Evolutionary conservation across 2,888 invertebrate species (phyloP), one percentile per base, ranked within the genome.

Genomic region (Eristalinus aeneus): DNA sequence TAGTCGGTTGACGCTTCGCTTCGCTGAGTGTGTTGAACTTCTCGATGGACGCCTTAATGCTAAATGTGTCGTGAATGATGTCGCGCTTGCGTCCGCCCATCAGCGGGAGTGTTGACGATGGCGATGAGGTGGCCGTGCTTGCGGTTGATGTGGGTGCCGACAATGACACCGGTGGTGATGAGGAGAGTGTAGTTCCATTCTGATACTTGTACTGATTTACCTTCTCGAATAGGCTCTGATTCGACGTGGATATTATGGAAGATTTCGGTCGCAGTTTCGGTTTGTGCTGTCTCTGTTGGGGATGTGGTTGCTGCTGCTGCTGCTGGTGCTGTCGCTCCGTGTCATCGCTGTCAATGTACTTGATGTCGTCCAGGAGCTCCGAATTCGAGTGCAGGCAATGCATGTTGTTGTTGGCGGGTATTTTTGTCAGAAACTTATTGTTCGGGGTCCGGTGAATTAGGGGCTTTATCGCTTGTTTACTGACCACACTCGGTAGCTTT

Each of bases 11-110:
- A 65, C 91, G 91, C 77, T 92, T 92, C 54, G 91, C 91, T 76
- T 90, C 91, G 72, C 91, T 92, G 5, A 91, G 90, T 87, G 89
- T 92, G 79, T 92, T 92, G 53, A 92, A 92, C 64, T 92, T 92
- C 83, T 92, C 92, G 20, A 92, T 92, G 39, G 92, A 92, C 8
- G 91, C 92, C 76, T 90, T 90, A 32, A 92, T 92, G 81, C 92
- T 91, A 58, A 89, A 88, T 27, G 92, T 90, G 80, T 92, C 92
- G 31, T 89, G 90, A 32, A 90, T 86, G 60, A 73, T 68, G 32
- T 77, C 73, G 22, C 87, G 88, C 36, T 75, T 82, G 22, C 86
- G 82, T n/a, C 74, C 86, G 20, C 83, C 87, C 88, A 36, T 72
- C 12, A 87, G 86, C 78, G 58, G 78, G 16, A 74, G 83, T 84